A percentile compares a stretch with the other conserved stretches of the same genome.
These are phyloP conservation scores for Lepus oiostolus DNA, from an alignment of 2,797 vertebrate species.

Conservation along the genomic window DNA sequence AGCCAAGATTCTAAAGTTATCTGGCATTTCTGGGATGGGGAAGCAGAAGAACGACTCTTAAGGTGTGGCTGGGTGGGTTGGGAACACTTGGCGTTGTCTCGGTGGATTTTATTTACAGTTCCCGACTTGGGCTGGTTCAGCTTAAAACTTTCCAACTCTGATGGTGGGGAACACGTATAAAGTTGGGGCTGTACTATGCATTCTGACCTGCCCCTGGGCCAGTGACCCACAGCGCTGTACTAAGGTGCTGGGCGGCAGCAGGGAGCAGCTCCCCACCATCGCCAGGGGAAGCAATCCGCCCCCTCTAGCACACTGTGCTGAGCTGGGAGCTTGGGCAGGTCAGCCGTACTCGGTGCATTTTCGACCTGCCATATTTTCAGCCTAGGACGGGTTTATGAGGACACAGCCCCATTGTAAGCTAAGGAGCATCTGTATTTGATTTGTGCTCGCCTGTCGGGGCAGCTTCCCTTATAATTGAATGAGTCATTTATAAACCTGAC, in stretches of 20 bases:
- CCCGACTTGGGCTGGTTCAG: not conserved
- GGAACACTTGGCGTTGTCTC: not conserved
- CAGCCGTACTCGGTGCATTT: not conserved
- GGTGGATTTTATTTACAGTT: not conserved
- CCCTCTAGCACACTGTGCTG: not conserved
- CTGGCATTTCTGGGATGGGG: not conserved
- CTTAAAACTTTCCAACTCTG: not conserved
- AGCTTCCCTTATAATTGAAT: slow-evolving; percentile 1
- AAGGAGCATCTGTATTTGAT: not conserved
- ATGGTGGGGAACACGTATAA: not conserved
- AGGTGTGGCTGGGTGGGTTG: not conserved
- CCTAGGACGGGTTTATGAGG: not conserved
- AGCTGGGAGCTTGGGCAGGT: not conserved
- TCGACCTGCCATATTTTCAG: not conserved
- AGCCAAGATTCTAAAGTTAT: not conserved
- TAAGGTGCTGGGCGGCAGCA: not conserved
- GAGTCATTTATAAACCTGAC: slow-evolving; percentile 31
- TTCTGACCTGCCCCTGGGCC: not conserved
- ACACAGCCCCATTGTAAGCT: not conserved
- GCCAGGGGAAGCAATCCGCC: not conserved
- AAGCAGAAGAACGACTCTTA: not conserved
- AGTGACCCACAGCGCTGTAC: not conserved
- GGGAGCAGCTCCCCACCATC: not conserved
- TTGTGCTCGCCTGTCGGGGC: not conserved
- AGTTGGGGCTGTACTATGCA: not conserved